Conservation (phyloP, 2,113 vertebrate species). For the Morphnarchus princeps region DNA sequence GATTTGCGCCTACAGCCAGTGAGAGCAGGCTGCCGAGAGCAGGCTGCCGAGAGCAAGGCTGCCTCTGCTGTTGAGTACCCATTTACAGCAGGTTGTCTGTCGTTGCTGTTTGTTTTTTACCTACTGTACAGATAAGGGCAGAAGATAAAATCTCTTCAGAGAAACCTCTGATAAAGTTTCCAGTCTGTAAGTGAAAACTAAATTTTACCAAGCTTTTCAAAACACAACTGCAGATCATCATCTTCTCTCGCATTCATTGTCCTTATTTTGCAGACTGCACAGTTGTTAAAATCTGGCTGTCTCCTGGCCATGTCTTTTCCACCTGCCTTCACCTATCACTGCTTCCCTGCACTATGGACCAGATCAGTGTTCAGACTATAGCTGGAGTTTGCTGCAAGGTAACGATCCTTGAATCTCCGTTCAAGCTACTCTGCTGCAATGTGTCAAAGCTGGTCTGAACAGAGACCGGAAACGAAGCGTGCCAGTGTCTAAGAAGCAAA, state of each 20-base stretch:
- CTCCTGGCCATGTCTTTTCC: not conserved
- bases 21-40: not conserved
- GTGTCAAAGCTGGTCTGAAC: not conserved
- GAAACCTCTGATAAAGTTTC: slow-evolving; percentile 9
- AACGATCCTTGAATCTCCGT: not conserved
- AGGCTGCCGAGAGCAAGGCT: not conserved
- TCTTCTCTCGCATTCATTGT: not conserved
- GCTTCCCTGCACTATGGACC: not conserved
- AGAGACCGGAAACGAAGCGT: not conserved
- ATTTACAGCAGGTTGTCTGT: not conserved
- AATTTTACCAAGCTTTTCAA: not conserved
- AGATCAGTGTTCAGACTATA: not conserved
- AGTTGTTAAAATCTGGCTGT: not conserved
- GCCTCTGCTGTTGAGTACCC: not conserved
- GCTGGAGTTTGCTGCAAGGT: not conserved
- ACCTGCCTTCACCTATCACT: not conserved
- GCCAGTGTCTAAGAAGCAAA: not conserved
- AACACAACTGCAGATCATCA: not conserved
- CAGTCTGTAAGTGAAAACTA: not conserved
- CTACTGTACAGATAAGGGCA: not conserved
- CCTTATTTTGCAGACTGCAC: not conserved
- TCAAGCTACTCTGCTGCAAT: not conserved
- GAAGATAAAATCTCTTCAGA: not conserved
- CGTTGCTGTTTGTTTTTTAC: not conserved
- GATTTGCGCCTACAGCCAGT: rapidly evolving